These are phyloP conservation scores for Nicator chloris DNA, from an alignment of 2,113 vertebrate genomes.

Conservation along the genomic window DNA sequence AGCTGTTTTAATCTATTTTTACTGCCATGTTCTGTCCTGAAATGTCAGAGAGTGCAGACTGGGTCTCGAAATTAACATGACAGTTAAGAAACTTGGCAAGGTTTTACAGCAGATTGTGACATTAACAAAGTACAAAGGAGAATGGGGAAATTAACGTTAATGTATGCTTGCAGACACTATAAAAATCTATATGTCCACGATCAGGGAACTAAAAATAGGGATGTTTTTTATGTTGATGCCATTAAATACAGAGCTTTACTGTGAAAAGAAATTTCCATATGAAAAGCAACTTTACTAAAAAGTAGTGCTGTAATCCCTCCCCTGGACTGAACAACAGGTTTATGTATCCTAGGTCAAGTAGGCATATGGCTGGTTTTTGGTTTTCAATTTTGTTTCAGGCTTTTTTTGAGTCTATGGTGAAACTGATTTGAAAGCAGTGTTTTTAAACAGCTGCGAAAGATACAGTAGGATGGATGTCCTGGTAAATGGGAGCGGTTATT, in stretches of 20 bases:
- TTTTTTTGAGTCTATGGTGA: conserved; percentile 69
- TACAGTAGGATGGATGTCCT: conserved; percentile 54
- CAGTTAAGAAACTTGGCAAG: conserved; percentile 85
- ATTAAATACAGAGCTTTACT: conserved; percentile 76
- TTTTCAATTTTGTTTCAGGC: conserved; percentile 63
- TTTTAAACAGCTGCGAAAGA: conserved; percentile 74
- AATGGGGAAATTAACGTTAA: conserved; percentile 80
- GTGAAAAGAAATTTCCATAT: conserved; percentile 82
- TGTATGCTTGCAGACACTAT: conserved; percentile 77
- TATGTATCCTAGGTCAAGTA: conserved; percentile 77
- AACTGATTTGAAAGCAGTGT: conserved; percentile 69
- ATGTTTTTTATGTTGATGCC: conserved; percentile 74
- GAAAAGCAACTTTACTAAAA: conserved; percentile 80
- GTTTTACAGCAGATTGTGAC: conserved; percentile 83
- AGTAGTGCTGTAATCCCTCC: conserved; percentile 75
- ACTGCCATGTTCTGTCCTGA: conserved; percentile 85
- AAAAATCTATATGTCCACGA: conserved; percentile 82
- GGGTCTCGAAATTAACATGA: conserved; percentile 85
- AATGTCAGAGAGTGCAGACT: conserved; percentile 82
- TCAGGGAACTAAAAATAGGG: conserved; percentile 76
- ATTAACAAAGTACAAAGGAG: conserved; percentile 83
- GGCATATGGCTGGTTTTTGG: conserved; percentile 74
- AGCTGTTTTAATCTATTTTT: conserved; percentile 88
- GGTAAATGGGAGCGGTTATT: conserved; percentile 61
- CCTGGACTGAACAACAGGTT: conserved; percentile 78